Evolutionary conservation across 2,888 invertebrate genomes (phyloP).

Genomic region (Endotricha flammealis): DNA sequence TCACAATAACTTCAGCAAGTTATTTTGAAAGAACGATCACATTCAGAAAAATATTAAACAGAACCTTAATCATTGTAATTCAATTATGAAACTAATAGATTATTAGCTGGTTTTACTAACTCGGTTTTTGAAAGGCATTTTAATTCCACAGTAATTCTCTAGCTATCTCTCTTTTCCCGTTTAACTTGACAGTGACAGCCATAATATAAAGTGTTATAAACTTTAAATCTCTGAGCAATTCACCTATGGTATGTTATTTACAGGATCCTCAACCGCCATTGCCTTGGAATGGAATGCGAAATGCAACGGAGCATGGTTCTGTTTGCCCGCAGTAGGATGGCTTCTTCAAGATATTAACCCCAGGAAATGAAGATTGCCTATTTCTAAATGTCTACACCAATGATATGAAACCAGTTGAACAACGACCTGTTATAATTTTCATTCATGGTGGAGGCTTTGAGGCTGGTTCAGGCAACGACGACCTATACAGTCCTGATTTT

Average conservation of each 20-base stretch:
- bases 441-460: constrained; percentile 53
- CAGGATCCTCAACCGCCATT: constrained; percentile 21
- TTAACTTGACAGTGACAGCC: too few species aligned
- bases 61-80: too few species aligned
- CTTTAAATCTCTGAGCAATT: too few species aligned
- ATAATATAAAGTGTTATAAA: constrained; percentile 24
- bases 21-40: too few species aligned
- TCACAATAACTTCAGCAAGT: too few species aligned
- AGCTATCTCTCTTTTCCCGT: too few species aligned
- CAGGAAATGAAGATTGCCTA: constrained; percentile 44
- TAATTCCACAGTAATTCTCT: too few species aligned
- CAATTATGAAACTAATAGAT: too few species aligned
- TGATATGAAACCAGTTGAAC: constrained; percentile 22
- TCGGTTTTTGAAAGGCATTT: too few species aligned
- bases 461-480: constrained; percentile 39
- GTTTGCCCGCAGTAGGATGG: constrained; percentile 42
- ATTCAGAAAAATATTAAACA: too few species aligned
- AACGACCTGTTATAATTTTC: constrained; percentile 50
- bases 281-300: constrained; percentile 38
- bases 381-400: constrained; percentile 46
- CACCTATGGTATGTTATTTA: too few species aligned
- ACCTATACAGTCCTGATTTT: constrained; percentile 43
- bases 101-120: too few species aligned
- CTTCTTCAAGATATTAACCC: constrained; percentile 17
- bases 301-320: constrained; percentile 39